Evolutionary conservation across 1,140 invertebrate species (phyloP).

Genomic region (Zaprionus ghesquierei): DNA sequence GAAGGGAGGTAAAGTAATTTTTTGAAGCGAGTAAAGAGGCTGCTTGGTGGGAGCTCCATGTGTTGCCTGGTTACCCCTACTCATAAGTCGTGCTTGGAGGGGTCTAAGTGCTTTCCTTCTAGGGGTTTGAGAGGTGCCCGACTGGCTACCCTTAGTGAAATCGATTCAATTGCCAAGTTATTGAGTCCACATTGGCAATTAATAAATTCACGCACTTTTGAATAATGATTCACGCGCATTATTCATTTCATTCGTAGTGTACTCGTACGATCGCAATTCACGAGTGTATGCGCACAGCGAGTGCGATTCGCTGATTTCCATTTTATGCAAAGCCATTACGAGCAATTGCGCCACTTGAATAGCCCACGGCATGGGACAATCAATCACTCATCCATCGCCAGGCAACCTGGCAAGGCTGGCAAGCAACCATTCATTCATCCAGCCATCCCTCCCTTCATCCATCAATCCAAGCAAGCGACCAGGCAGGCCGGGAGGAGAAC

Average conservation of each 20-base stretch:
- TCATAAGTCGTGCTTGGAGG: background rate
- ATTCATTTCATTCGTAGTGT: background rate
- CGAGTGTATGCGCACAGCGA: background rate
- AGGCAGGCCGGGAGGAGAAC: background rate
- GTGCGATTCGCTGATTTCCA: conserved; percentile 55
- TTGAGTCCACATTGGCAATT: background rate
- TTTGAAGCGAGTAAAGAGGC: background rate
- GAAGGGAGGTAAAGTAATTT: background rate
- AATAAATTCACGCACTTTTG: conserved; percentile 4
- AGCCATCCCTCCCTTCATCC: background rate
- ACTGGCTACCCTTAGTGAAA: no score
- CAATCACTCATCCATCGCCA: conserved; percentile 51
- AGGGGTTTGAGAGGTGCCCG: background rate
- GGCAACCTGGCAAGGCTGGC: conserved; percentile 26
- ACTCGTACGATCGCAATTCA: background rate
- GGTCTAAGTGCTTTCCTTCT: no score
- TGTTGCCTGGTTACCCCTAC: background rate
- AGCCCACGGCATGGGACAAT: conserved; percentile 51
- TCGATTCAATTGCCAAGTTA: background rate
- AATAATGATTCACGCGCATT: conserved; percentile 10
- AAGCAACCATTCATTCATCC: conserved; percentile 43
- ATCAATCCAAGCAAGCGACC: conserved; percentile 21
- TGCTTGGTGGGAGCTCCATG: background rate
- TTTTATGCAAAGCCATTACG: conserved; percentile 78
- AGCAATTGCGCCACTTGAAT: conserved; percentile 71